Base-by-base conservation (phyloP, 2,113 vertebrate species). In the Microcebus griseorufus region DNA sequence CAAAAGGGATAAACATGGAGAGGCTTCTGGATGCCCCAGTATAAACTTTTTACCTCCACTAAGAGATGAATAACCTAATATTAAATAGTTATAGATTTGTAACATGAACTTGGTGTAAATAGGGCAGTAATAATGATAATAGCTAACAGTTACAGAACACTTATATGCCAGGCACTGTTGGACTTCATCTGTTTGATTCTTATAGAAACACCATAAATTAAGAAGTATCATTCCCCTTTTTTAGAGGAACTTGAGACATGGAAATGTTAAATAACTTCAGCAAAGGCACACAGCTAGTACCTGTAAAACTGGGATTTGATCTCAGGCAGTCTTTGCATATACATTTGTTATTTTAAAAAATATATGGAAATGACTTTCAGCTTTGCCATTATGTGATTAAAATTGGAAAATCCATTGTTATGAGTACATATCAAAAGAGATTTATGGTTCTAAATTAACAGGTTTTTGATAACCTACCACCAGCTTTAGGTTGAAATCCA, bases 381-480 rank as follows among this genome's bases (percentile, higher is more conserved):
- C n/a, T 10, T 79, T 96, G 25, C 73, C 42, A 79, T 96, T 51
- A 84, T 75, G 37, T 92, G 70, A 37, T 88, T 96, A 90, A 92
- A 82, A 65, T 18, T 58, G 45, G 76, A 87, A 92, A 92, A 92
- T 95, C n/a, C 1, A 39, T 20, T 42, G 64, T 86, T 82, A 48
- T 48, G 48, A 88, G 2, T 90, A 69, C 6, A 37, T 42, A 58
- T 39, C 67, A 84, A 91, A 97, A 90, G 55, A 96, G 37, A 78
- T 75, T 78, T 89, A 53, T 55, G 51, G 11, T 94, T 96, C 93
- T 90, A 65, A 92, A n/a, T 80, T 18, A 92, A 80, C 39, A 16
- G 1, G 90, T 83, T 91, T 84, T 88, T 6, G 81, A 10, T 85
- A 81, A 94, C 13, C 75, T 92, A 27, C 29, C 29, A 17, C 23